Evolutionary conservation across 2,888 invertebrate genomes (phyloP).

Genomic region (Caenorhabditis virilis): DNA sequence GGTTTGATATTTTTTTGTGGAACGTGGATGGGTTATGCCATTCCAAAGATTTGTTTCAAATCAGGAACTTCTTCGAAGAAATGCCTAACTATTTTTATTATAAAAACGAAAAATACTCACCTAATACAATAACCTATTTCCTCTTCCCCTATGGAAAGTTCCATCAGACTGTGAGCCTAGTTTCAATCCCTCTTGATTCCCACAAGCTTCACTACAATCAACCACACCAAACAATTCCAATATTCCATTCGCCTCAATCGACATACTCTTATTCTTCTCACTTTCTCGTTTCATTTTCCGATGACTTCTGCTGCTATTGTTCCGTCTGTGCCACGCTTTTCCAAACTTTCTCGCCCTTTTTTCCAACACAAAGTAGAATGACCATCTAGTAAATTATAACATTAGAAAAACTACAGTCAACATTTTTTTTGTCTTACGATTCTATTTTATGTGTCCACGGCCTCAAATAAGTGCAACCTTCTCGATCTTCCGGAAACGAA

Average conservation of each 20-base stretch:
- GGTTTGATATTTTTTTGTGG: not conserved
- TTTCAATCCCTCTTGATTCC: not conserved
- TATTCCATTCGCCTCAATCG: constrained; percentile 12
- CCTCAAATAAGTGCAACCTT: constrained; percentile 43
- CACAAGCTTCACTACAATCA: constrained; percentile 22
- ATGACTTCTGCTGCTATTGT: constrained; percentile 10
- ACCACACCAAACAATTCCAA: constrained; percentile 27
- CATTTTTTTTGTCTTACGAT: too few species aligned
- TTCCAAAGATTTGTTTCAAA: not conserved
- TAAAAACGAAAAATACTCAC: not conserved
- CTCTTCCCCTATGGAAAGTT: constrained; percentile 25
- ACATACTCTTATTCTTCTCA: constrained; percentile 18
- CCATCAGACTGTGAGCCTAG: constrained; percentile 31
- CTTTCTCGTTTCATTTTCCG: too few species aligned
- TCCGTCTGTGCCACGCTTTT: constrained; percentile 7
- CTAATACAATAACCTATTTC: constrained; percentile 16
- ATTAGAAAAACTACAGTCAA: too few species aligned
- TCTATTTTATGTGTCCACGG: constrained; percentile 39
- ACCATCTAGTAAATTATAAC: constrained; percentile 31
- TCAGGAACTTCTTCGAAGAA: not conserved
- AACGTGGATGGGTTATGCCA: not conserved
- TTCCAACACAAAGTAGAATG: constrained; percentile 54
- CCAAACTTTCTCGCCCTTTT: constrained; percentile 41
- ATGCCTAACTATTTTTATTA: not conserved
- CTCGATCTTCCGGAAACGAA: constrained; percentile 25